Base-by-base conservation (phyloP, 2,797 vertebrate species). In the Diceros bicornis region DNA sequence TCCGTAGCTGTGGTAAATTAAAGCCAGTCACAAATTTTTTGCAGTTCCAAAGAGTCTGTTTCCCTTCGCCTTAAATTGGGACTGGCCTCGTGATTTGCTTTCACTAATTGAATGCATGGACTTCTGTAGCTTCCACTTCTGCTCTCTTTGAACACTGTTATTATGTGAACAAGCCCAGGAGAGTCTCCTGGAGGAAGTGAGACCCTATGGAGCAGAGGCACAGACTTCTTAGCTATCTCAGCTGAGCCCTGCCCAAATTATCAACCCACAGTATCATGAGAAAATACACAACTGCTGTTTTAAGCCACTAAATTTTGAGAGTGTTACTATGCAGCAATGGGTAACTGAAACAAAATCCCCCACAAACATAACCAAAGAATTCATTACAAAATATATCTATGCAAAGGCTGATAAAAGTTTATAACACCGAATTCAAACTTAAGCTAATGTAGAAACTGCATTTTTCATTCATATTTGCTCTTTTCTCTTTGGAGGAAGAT, bases 101-200 rank as follows among this genome's bases (percentile, higher is more conserved):
- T 59, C 47, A 50, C 2, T 8, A 13, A 20, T 10, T 21, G 25
- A 64, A 34, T 16, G 10, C 41, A 41, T 41, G 41, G 41, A 41
- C 41, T 41, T 41, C 0, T 1, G 5, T 11, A 23, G 29, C 16
- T 34, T 50, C 10, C 25, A 6, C 2, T 23, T 21, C 41, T 7
- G 41, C 27, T 88, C 4, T 7, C 18, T 41, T n/a, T 17, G 37
- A 59, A 59, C 27, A 7, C 11, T 69, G 13, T 2, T 72, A 7
- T 2, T 52, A 6, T 0, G 0, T 44, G 5, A 29, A 2, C 41
- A 0, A 21, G 20, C 11, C 62, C 0, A 0, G 0, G 5, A 1
- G 23, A 18, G 59, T n/a, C 29, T n/a, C 68, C 21, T 9, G 9
- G 21, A 50, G 16, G 41, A 75, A 18, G 20, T 16, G 7, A 66